These are phyloP conservation scores for Chaunax sp. DNA, from an alignment of 2,797 vertebrate genomes.

Conservation along the genomic window DNA sequence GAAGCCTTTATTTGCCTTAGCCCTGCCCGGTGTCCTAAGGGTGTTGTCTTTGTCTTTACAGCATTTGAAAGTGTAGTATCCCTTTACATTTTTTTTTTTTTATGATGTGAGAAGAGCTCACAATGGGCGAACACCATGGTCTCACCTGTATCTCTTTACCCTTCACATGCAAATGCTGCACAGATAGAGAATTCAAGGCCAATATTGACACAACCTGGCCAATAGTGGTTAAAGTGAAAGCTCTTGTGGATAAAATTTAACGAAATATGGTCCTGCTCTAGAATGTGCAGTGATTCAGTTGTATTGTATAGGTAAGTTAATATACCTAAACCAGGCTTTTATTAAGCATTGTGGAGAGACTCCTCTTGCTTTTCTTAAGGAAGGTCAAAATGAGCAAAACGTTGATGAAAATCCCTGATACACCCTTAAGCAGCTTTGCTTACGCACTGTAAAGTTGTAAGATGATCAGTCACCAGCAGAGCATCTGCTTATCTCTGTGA, in stretches of 20 bases:
- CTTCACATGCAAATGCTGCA: conserved; percentile 27
- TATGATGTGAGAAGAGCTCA: conserved; percentile 15
- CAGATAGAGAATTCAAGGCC: conserved; percentile 20
- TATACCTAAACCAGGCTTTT: neutral
- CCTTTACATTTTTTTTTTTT: conserved; percentile 33
- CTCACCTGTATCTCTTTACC: conserved; percentile 71
- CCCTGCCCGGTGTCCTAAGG: conserved; percentile 18
- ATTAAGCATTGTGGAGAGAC: neutral
- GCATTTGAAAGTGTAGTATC: conserved; percentile 40
- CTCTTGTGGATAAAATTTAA: conserved; percentile 52
- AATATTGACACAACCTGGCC: conserved; percentile 57
- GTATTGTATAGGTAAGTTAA: neutral
- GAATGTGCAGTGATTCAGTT: conserved; percentile 1
- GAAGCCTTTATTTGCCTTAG: conserved; percentile 19
- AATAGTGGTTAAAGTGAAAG: conserved; percentile 6
- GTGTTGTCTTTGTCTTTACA: conserved; percentile 28
- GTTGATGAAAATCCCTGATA: neutral
- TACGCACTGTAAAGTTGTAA: neutral
- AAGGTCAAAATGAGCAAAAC: neutral
- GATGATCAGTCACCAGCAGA: neutral
- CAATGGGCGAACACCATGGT: conserved; percentile 31
- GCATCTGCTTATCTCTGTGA: neutral
- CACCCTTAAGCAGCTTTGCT: neutral
- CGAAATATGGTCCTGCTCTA: conserved; percentile 4
- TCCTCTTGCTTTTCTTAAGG: neutral